phyloP scores from a whole-genome alignment of 2,888 invertebrate genomes.

The Pardosa pseudoannulata region DNA sequence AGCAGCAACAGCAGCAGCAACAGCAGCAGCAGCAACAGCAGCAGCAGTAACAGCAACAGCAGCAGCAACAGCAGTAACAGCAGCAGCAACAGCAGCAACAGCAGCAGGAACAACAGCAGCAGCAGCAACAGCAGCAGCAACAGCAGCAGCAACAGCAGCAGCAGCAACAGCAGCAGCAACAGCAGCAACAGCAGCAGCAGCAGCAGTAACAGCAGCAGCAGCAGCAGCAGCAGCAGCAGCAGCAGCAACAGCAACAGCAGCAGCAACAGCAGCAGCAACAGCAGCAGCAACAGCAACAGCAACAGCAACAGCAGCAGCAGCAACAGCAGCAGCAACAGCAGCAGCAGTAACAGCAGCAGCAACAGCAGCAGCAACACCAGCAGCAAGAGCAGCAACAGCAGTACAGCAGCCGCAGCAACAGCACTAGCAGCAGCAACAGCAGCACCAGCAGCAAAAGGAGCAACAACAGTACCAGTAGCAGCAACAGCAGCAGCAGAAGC shows the following conservation, averaged over 20 bases:
- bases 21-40: no score
- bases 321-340: not conserved
- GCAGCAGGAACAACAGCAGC: not conserved
- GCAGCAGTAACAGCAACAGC: no score
- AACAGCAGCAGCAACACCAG: no score
- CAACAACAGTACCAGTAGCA: no score
- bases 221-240: conserved; percentile 14
- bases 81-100: not conserved
- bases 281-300: conserved; percentile 16
- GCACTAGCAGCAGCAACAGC: conserved; percentile 16
- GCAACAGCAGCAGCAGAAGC: no score
- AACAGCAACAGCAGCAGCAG: not conserved
- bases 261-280: not conserved
- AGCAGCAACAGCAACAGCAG: not conserved
- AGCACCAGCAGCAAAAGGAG: conserved; percentile 21
- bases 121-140: not conserved
- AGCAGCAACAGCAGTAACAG: not conserved
- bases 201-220: conserved; percentile 1
- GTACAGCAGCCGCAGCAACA: no score
- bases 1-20: no score
- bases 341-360: conserved; percentile 13
- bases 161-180: not conserved
- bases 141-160: not conserved
- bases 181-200: not conserved
- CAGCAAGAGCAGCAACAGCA: no score